Evolutionary conservation across 2,888 invertebrate genomes (phyloP).

Genomic region (Maniola hyperantus): DNA sequence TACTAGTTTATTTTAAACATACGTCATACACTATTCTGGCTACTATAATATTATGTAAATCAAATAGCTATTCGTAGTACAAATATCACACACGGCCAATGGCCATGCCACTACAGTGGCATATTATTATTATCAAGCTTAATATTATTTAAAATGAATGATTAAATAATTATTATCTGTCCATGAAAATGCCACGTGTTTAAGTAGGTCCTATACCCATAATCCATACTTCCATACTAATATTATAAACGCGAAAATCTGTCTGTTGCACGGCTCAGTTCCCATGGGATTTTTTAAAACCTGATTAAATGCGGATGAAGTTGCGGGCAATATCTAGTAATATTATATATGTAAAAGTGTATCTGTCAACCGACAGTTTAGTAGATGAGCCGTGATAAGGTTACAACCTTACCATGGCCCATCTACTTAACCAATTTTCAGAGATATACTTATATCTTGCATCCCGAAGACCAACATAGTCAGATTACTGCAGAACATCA

Average conservation of each 20-base stretch:
- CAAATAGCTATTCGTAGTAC: slow-evolving; percentile 46
- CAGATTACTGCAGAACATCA: too few species aligned
- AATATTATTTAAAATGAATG: slow-evolving; percentile 30
- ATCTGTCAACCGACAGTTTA: too few species aligned
- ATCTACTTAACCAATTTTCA: too few species aligned
- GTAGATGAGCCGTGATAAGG: too few species aligned
- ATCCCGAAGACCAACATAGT: too few species aligned
- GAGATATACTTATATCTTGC: too few species aligned
- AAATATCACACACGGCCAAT: slow-evolving; percentile 42
- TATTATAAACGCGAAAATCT: neutral
- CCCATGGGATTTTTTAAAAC: too few species aligned
- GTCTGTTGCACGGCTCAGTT: too few species aligned
- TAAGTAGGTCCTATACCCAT: neutral
- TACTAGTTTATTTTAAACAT: slow-evolving; percentile 41
- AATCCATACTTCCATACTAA: neutral
- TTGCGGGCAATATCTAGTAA: too few species aligned
- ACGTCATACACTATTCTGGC: slow-evolving; percentile 49
- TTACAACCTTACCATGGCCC: too few species aligned
- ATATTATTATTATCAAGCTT: slow-evolving; percentile 9
- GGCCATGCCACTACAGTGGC: slow-evolving; percentile 10
- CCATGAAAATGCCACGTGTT: slow-evolving; percentile 20
- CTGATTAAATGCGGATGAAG: too few species aligned
- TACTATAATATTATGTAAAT: slow-evolving; percentile 45
- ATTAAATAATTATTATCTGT: slow-evolving; percentile 13
- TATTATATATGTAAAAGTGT: too few species aligned